Conservation (phyloP, 1,140 invertebrate genomes). For the Scaptodrosophila lebanonensis region DNA sequence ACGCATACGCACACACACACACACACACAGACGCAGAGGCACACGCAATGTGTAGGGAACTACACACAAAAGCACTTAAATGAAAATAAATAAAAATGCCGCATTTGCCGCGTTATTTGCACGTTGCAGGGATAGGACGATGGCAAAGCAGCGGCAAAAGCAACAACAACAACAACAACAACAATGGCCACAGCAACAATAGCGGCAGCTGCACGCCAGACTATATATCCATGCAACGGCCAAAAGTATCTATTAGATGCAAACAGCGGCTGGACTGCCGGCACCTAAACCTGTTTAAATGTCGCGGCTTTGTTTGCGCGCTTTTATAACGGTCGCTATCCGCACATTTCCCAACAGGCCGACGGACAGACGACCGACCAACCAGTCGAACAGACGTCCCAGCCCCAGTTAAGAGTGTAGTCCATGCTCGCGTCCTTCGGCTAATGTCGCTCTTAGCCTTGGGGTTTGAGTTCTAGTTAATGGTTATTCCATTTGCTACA, state of each 20-base stretch:
- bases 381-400: too few species aligned
- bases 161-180: too few species aligned
- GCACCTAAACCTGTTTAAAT: slow-evolving; percentile 18
- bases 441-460: slow-evolving; percentile 6
- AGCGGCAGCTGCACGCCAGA: slow-evolving; percentile 24
- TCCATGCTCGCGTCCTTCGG: neutral
- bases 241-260: slow-evolving; percentile 11
- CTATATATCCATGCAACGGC: slow-evolving; percentile 2
- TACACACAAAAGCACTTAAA: slow-evolving; percentile 29
- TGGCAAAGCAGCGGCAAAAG: too few species aligned
- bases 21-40: too few species aligned
- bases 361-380: too few species aligned
- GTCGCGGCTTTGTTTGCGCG: slow-evolving; percentile 1
- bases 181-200: too few species aligned
- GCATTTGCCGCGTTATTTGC: too few species aligned
- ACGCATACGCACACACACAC: slow-evolving; percentile 14
- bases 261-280: slow-evolving; percentile 1
- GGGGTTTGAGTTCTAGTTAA: slow-evolving; percentile 11
- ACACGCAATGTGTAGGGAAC: too few species aligned
- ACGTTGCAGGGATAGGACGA: too few species aligned
- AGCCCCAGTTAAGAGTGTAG: too few species aligned
- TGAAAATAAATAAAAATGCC: slow-evolving; percentile 23
- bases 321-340: neutral
- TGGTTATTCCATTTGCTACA: slow-evolving; percentile 35
- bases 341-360: too few species aligned